Base-by-base conservation (phyloP, 2,888 invertebrate species). In the Caenorhabditis doughertyi region DNA sequence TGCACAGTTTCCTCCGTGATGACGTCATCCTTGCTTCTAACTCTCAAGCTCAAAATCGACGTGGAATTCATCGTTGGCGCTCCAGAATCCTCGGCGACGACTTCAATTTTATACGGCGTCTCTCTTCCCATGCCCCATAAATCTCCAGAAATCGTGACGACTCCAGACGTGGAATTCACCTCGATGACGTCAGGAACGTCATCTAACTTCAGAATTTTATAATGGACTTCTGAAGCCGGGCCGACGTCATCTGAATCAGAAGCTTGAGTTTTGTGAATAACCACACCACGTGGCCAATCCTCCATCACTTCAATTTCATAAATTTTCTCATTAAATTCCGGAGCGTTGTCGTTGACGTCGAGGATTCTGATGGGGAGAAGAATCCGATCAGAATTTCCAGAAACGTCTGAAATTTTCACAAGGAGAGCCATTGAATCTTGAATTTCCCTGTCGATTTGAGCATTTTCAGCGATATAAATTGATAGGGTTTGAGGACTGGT, bases 321-420 rank as follows among this genome's bases (percentile, higher is more conserved):
- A 9, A 77, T 67, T 16, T 71, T 67, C 29, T 65, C 39, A 47
- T 51, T 51, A 56, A 89, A 85, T 51, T 76, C 49, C 1, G 89
- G 89, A n/a, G 85, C 55, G 55, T 89, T 89, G 72, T 89, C 89
- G 56, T 89, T 89, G 49, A 83, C 82, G 68, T 89, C 89, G 18
- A 79, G 65, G 47, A 88, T 68, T 65, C 68, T 58, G 25, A 89
- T 83, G 35, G 76, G 79, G 13, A 89, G 51, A 76, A 79, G 27
- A 16, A 65, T 29, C 7, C 51, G 23, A 29, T 87, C 84, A 11
- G 64, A 55, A 51, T 87, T 87, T 9, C 79, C 81, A 8, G 84
- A 85, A 5, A 58, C 47, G 68, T 88, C 88, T 0, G 53, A 47
- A 2, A 88, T 85, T 51, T 67, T 65, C 2, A 87, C 42, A 4